Conservation (phyloP, 1,140 invertebrate genomes). For the Chelonus insularis region DNA sequence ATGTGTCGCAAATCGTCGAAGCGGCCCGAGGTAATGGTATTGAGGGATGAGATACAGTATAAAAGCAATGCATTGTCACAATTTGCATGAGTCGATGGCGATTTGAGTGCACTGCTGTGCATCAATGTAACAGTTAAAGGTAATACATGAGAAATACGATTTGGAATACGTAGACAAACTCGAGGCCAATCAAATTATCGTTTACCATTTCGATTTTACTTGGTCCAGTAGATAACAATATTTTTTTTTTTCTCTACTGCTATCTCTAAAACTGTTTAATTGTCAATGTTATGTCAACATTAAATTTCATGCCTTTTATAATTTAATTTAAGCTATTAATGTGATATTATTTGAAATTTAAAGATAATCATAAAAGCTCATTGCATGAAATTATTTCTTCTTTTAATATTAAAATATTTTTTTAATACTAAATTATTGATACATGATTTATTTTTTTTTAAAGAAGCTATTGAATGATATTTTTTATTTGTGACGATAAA, state of each 20-base stretch:
- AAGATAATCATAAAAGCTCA: too few species aligned
- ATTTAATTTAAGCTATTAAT: too few species aligned
- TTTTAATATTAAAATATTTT: too few species aligned
- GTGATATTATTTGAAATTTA: too few species aligned
- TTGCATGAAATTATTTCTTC: too few species aligned
- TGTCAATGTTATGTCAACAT: not conserved
- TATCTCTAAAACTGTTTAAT: not conserved
- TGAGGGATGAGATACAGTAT: slow-evolving; percentile 27
- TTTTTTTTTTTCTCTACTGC: slow-evolving; percentile 27
- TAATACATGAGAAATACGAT: slow-evolving; percentile 52
- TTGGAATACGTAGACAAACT: slow-evolving; percentile 49
- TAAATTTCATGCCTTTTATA: too few species aligned
- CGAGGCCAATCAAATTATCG: slow-evolving; percentile 53
- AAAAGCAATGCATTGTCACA: slow-evolving; percentile 47
- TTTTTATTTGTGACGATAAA: too few species aligned
- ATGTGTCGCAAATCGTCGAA: slow-evolving; percentile 44
- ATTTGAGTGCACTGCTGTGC: slow-evolving; percentile 45
- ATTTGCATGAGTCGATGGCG: slow-evolving; percentile 58
- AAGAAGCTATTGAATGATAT: too few species aligned
- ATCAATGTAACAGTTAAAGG: slow-evolving; percentile 36
- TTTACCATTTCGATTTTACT: slow-evolving; percentile 57
- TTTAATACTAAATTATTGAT: too few species aligned
- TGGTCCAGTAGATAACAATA: slow-evolving; percentile 55
- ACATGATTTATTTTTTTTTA: too few species aligned
- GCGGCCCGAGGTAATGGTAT: slow-evolving; percentile 30